A percentile compares a stretch with the other conserved stretches of the same genome.
Evolutionary conservation across 2,888 invertebrate genomes (phyloP).

Genomic region (Polyommatus iphigenia): DNA sequence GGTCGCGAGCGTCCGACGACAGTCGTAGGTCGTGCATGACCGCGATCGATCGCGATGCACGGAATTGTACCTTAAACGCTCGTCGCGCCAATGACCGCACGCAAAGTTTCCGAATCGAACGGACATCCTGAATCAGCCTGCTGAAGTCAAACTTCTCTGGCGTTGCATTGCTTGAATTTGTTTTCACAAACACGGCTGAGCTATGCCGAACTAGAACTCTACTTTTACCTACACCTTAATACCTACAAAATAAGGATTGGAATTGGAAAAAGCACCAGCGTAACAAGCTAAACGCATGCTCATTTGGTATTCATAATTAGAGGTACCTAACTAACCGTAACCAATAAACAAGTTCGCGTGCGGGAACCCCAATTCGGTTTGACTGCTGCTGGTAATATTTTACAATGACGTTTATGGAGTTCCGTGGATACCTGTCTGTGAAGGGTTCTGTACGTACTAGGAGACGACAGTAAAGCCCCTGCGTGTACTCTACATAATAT

Average conservation of each 20-base stretch:
- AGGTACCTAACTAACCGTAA: constrained; percentile 16
- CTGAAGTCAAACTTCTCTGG: no score
- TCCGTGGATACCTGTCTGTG: constrained; percentile 2
- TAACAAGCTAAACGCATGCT: neutral
- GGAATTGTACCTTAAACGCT: no score
- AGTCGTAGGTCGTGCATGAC: no score
- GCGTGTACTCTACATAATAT: no score
- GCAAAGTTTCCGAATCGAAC: no score
- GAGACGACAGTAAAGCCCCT: neutral
- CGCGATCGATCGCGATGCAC: no score
- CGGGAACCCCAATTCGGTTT: constrained; percentile 13
- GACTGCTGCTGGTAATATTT: neutral
- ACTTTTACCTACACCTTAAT: neutral
- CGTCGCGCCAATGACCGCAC: no score
- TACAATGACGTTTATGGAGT: constrained; percentile 1
- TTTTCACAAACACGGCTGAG: no score
- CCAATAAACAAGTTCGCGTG: constrained; percentile 17
- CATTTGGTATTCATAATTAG: constrained; percentile 5
- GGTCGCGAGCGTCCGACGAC: no score
- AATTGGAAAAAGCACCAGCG: neutral
- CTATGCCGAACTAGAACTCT: no score
- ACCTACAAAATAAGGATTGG: neutral
- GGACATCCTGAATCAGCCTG: no score
- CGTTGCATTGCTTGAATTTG: no score
- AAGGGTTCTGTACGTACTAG: neutral